Evolutionary conservation across 2,888 invertebrate species (phyloP).

Genomic region (Helobdella robusta): DNA sequence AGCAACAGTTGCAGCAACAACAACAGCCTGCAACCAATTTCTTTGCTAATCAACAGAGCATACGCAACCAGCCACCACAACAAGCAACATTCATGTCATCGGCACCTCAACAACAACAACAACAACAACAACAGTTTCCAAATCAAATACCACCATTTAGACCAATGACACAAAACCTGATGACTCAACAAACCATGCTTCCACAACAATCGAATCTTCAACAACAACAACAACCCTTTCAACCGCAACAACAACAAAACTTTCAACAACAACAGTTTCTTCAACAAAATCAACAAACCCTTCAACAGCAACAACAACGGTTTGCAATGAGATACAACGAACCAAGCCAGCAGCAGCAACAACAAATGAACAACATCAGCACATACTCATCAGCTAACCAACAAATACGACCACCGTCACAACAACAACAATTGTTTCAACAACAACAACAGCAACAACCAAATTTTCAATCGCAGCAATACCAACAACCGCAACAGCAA

Average conservation of each 20-base stretch:
- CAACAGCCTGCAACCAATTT: too few species aligned
- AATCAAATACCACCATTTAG: background rate
- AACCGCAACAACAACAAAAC: too few species aligned
- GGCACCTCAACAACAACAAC: background rate
- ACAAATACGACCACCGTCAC: background rate
- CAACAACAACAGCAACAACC: slow-evolving; percentile 11
- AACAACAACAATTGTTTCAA: slow-evolving; percentile 10
- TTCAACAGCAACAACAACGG: background rate
- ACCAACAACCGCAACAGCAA: slow-evolving; percentile 10
- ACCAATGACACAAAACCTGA: background rate
- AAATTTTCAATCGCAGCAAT: background rate
- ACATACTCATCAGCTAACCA: background rate
- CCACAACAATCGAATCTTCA: background rate
- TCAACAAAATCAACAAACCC: background rate
- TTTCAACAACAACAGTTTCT: background rate
- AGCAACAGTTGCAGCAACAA: background rate
- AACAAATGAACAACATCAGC: background rate
- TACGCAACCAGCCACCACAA: background rate
- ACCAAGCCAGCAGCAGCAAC: background rate
- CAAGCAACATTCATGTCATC: slow-evolving; percentile 2
- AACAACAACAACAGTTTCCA: background rate
- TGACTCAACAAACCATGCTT: background rate
- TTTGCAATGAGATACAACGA: background rate
- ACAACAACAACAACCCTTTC: background rate
- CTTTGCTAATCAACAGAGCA: background rate